Evolutionary conservation across 2,797 vertebrate species (phyloP), one percentile per base, ranked within the genome.

Genomic region (Lepus oiostolus): DNA sequence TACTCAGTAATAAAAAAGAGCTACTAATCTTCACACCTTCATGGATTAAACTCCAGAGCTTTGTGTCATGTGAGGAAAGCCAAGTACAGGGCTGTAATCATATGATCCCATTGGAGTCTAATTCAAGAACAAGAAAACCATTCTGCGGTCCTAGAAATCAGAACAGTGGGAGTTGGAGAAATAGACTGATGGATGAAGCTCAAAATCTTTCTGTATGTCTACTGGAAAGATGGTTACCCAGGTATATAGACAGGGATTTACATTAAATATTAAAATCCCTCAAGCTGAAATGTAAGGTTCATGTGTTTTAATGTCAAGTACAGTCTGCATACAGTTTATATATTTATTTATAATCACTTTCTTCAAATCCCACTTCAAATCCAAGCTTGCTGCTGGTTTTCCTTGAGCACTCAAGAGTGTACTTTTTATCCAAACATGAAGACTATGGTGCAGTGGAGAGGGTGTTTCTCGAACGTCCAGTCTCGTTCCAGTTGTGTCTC

Each of bases 391-490:
- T 83, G 42, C 63, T 83, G 42, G 26, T 9, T 83, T 81, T n/a
- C 7, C 63, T 13, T 13, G 2, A 60, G 38, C 38, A 52, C 30
- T 65, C 26, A 35, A 67, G 21, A 4, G 30, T 28, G 42, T 26
- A 28, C 1, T 71, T 16, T 81, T 85, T 85, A 50, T n/a, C 24
- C 60, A 24, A 26, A 54, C 58, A 54, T 5, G 10, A 7, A 26
- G 28, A 28, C 17, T 1, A 2, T 7, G 1, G 2, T 3, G 2
- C 4, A 8, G 0, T 2, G 58, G 10, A 35, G 35, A n/a, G 1
- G 0, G 58, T 2, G 0, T 47, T 74, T 2, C 24, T 19, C 32
- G 16, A 35, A 30, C 7, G 35, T 50, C 35, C 60, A 38, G 1
- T 11, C 38, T 19, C 62, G 32, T 16, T 62, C 26, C n/a, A 32